These are phyloP conservation scores for Rhinolophus ferrumequinum DNA, from an alignment of 2,113 vertebrate genomes.

Conservation along the genomic window DNA sequence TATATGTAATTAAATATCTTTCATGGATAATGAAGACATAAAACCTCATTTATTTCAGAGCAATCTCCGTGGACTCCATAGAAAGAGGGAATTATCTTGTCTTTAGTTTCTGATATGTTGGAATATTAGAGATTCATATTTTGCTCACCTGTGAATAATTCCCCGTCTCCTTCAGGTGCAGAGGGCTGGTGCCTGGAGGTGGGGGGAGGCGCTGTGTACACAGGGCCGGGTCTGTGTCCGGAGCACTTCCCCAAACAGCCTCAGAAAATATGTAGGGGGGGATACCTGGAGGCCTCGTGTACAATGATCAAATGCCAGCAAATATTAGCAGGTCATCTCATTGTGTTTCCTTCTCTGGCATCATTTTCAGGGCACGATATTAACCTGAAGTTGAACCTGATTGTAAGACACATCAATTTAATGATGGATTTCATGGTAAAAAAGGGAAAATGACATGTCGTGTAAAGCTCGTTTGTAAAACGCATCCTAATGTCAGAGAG, in stretches of 20 bases:
- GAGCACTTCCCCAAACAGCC: rapidly evolving
- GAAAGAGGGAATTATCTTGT: not conserved
- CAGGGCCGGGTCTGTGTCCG: rapidly evolving
- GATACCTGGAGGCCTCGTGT: not conserved
- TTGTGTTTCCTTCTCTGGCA: not conserved
- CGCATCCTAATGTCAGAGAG: not conserved
- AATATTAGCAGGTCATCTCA: not conserved
- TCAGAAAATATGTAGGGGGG: rapidly evolving
- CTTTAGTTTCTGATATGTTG: not conserved
- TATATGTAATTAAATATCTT: not conserved
- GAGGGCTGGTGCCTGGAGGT: not conserved
- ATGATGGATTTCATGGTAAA: not conserved
- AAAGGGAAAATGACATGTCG: not conserved
- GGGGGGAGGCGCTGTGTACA: rapidly evolving
- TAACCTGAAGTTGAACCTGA: not conserved
- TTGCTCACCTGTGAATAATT: not conserved
- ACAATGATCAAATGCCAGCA: not conserved
- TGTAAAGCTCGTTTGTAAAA: not conserved
- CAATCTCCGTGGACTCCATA: not conserved
- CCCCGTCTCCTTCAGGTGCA: not conserved
- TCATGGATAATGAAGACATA: not conserved
- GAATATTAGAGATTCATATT: not conserved
- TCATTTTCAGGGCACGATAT: not conserved
- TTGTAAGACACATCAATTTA: not conserved
- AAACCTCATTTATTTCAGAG: conserved; percentile 24